A percentile compares a stretch with the other conserved stretches of the same genome.
phyloP scores from a whole-genome alignment of 2,797 vertebrate genomes.

The Onychomys torridus region DNA sequence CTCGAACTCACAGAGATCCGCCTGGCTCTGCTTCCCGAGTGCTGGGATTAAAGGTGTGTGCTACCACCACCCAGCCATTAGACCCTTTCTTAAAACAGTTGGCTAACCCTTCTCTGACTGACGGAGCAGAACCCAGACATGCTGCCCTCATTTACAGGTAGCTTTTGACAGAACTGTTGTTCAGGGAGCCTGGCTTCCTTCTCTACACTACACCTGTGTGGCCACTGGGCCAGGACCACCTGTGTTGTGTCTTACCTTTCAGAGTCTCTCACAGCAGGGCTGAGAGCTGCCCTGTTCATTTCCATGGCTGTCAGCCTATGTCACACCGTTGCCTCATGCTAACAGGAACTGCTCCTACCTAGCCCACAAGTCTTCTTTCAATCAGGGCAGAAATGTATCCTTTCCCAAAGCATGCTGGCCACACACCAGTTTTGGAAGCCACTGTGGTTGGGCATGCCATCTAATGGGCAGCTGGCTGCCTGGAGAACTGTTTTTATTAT shows the following conservation, averaged over 20 bases:
- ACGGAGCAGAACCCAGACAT: background rate
- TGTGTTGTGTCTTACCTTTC: rapidly evolving
- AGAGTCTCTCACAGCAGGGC: rapidly evolving
- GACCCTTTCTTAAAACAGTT: slow-evolving; percentile 23
- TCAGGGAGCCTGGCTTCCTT: background rate
- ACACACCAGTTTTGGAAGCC: background rate
- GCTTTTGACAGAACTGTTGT: background rate
- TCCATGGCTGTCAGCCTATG: background rate
- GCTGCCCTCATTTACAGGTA: background rate
- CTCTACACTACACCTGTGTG: background rate
- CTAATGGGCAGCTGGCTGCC: background rate
- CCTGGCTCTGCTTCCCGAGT: too few species aligned
- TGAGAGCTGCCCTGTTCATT: rapidly evolving
- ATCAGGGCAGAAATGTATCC: rapidly evolving
- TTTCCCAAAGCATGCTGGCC: background rate
- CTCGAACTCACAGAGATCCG: too few species aligned
- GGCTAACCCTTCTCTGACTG: background rate
- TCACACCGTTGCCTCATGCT: background rate
- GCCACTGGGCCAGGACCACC: background rate
- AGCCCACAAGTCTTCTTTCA: background rate
- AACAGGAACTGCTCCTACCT: background rate
- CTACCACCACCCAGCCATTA: too few species aligned
- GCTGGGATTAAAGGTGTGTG: too few species aligned
- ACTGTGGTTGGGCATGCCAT: slow-evolving; percentile 4
- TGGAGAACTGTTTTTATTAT: background rate